Percentiles rank a stretch among this genome's conserved stretches.
Conservation (phyloP, 2,888 invertebrate genomes). For the Drosophila macrospina region DNA sequence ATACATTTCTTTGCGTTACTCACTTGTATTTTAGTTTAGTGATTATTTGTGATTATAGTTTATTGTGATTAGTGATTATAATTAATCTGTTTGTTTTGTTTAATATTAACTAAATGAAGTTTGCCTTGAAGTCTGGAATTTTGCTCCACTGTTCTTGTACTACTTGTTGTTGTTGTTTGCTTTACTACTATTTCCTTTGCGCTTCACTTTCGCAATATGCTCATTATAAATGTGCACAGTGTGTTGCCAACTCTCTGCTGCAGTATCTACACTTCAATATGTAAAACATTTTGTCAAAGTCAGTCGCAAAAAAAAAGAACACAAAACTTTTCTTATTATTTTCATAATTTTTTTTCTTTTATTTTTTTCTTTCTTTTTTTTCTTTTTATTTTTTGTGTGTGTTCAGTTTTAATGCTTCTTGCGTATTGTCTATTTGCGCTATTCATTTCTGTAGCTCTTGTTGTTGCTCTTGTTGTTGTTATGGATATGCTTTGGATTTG, state of each 20-base stretch:
- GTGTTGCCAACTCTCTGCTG: conserved; percentile 21
- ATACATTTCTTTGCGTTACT: too few relatives aligned
- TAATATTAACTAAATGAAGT: too few relatives aligned
- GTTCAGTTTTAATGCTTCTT: conserved; percentile 31
- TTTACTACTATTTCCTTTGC: conserved; percentile 30
- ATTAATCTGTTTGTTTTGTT: too few relatives aligned
- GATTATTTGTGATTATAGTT: too few relatives aligned
- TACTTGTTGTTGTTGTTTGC: conserved; percentile 24
- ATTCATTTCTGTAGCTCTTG: conserved; percentile 22
- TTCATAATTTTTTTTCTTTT: conserved; percentile 14
- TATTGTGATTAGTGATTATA: too few relatives aligned
- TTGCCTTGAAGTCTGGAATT: neutral
- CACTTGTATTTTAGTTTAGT: too few relatives aligned
- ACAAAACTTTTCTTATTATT: conserved; percentile 30
- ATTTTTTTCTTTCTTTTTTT: neutral
- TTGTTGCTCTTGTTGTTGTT: conserved; percentile 32
- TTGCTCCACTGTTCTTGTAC: conserved; percentile 3
- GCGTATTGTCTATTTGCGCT: conserved; percentile 41
- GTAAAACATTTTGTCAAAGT: conserved; percentile 52
- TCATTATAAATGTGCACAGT: conserved; percentile 70
- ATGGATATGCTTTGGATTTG: conserved; percentile 46
- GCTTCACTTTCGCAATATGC: conserved; percentile 62
- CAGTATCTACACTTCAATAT: conserved; percentile 25
- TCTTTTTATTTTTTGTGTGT: too few relatives aligned
- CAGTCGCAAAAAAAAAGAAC: conserved; percentile 55